Evolutionary conservation across 2,888 invertebrate species (phyloP).

Genomic region (Fabriciana adippe): DNA sequence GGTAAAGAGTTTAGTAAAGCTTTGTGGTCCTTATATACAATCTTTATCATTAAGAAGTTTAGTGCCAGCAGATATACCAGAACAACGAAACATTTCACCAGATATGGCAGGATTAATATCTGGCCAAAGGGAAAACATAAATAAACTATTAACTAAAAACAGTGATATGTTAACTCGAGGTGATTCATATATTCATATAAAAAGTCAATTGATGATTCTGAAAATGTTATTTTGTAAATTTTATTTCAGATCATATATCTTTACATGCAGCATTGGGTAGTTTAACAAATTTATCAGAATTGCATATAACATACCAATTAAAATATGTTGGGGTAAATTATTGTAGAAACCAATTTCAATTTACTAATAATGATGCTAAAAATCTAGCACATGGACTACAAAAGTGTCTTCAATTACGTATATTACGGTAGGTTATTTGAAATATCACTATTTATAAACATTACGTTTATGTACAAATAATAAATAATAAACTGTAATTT

Average conservation of each 20-base stretch:
- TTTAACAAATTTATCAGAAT: slow-evolving; percentile 65
- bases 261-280: slow-evolving; percentile 76
- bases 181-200: not conserved
- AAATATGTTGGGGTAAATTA: slow-evolving; percentile 64
- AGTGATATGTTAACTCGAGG: slow-evolving; percentile 61
- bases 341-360: slow-evolving; percentile 74
- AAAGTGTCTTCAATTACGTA: slow-evolving; percentile 63
- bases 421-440: slow-evolving; percentile 55
- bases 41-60: slow-evolving; percentile 67
- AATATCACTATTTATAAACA: not conserved
- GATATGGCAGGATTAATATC: slow-evolving; percentile 73
- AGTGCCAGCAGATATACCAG: slow-evolving; percentile 69
- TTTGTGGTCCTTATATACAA: slow-evolving; percentile 73
- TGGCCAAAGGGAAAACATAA: slow-evolving; percentile 55
- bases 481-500: slow-evolving; percentile 4
- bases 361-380: slow-evolving; percentile 76
- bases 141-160: slow-evolving; percentile 48
- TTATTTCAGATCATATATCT: slow-evolving; percentile 74
- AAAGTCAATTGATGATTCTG: not conserved
- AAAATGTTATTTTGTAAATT: no score
- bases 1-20: slow-evolving; percentile 68
- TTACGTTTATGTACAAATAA: not conserved
- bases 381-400: slow-evolving; percentile 70
- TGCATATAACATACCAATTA: slow-evolving; percentile 72
- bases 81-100: slow-evolving; percentile 69